Evolutionary conservation across 2,113 vertebrate species (phyloP).

Genomic region (Hyperoodon ampullatus): DNA sequence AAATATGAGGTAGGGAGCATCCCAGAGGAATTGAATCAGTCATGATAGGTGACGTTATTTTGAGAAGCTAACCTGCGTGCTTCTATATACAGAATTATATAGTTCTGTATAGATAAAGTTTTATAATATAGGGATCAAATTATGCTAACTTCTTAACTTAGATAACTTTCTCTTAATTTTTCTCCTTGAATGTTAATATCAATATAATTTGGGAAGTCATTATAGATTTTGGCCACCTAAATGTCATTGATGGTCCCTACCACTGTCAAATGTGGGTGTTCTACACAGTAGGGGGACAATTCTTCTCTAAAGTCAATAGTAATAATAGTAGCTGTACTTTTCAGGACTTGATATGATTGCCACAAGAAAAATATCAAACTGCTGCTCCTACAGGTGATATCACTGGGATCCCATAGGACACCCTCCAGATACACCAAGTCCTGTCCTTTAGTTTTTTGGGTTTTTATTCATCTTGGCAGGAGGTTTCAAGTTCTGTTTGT

Average conservation of each 20-base stretch:
- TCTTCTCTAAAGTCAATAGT: background rate
- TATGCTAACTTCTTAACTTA: background rate
- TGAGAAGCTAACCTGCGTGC: background rate
- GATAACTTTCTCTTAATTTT: background rate
- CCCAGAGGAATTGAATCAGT: background rate
- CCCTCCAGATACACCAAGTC: accelerated
- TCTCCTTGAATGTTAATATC: background rate
- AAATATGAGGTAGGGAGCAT: background rate
- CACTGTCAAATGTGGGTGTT: background rate
- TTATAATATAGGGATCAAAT: background rate
- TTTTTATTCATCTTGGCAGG: background rate
- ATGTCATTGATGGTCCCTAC: background rate
- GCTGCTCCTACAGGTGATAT: accelerated
- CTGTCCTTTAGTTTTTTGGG: background rate
- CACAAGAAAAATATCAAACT: background rate
- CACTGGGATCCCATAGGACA: background rate
- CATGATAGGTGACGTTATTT: background rate
- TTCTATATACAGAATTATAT: no score
- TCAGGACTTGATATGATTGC: background rate
- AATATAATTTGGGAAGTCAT: background rate
- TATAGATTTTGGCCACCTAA: background rate
- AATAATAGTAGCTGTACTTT: background rate
- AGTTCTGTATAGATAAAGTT: background rate
- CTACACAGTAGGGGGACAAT: background rate
- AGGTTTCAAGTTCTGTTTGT: background rate